Evolutionary conservation across 2,888 invertebrate species (phyloP), one percentile per base, ranked within the genome.

Genomic region (Arenicola marina): DNA sequence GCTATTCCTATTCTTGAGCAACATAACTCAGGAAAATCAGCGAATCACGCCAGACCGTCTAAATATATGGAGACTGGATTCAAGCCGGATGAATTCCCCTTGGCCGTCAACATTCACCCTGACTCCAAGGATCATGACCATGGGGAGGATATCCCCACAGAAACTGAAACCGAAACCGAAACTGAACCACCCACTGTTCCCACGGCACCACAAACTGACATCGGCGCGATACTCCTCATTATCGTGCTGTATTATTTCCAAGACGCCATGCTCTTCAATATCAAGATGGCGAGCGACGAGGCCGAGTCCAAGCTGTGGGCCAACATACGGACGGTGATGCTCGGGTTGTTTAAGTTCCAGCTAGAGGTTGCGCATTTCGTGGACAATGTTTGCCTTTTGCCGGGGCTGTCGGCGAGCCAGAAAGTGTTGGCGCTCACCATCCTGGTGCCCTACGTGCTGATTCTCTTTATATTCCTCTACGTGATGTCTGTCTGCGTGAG

Each of bases 191-290:
- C 4, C 4, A 11, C 33, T 15, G n/a, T n/a, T n/a, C 48, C 7
- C 24, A 38, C 38, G 4, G 44, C 51, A 34, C 44, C 57, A 11
- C 15, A 51, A 18, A 56, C 60, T 1, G 69, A 70, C 38, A 53
- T 61, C 32, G 69, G 69, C 2, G 62, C 61, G 1, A 59, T 61
- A 1, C 32, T 63, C 11, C 56, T 70, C 11, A 67, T 70, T n/a
- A 70, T 68, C 18, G 57, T 70, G 11, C 21, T 70, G 44, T 70
- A 70, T 44, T 70, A 67, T 43, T 70, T 70, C 56, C 70, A 70
- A 45, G 70, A 70, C 45, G 65, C 70, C 4, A 43, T 53, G 31
- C 59, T 70, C 48, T 62, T 70, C 24, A 59, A 64, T 38, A 56
- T 69, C 11, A 66, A 64, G 54, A 65, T 63, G 1, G 60, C 59